Evolutionary conservation across 2,888 invertebrate genomes (phyloP), one percentile per base, ranked within the genome.

Genomic region (Amorpha juglandis): DNA sequence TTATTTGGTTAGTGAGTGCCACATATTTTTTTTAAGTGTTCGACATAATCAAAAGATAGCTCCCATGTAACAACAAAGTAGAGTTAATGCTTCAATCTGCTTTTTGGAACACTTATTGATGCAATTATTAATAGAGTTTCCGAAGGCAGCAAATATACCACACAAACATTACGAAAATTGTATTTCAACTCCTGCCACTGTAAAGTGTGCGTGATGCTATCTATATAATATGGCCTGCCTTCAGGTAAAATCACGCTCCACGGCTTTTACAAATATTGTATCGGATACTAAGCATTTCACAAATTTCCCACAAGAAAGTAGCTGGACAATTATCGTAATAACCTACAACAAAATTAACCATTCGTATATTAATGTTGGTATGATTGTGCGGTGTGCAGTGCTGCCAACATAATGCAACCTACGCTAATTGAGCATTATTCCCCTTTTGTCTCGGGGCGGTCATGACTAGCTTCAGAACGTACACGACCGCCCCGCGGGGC

Each of bases 401-500:
- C 64, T 65, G 55, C 64, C 58, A 55, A 58, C 64, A 58, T 65
- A 47, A 50, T 47, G 52, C 45, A 63, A 66, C 58, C 66, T 62
- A 62, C 45, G 62, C 66, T 72, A 72, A 72, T 71, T 72, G 71
- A 65, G 69, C 65, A 65, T 52, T 47, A 68, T 68, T 68, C 53
- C 33, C 65, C 70, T 67, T 72, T 70, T 77, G 73, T 77, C 77
- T 76, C 63, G 71, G 45, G 77, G 77, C 77, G 67, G 68, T 77
- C 77, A 75, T 76, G 77, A 73, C 72, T 74, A 68, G 66, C 67
- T 66, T 48, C 52, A 35, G 51, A 62, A 42, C 38, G 21, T 52
- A 66, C 75, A 76, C 73, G 76, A 74, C 67, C 66, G 66, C 71
- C 74, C 75, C n/a, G 55, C 19, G 72, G 74, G 72, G 74, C 73